Conservation (phyloP, 2,113 vertebrate species). For the Anguilla japonica region DNA sequence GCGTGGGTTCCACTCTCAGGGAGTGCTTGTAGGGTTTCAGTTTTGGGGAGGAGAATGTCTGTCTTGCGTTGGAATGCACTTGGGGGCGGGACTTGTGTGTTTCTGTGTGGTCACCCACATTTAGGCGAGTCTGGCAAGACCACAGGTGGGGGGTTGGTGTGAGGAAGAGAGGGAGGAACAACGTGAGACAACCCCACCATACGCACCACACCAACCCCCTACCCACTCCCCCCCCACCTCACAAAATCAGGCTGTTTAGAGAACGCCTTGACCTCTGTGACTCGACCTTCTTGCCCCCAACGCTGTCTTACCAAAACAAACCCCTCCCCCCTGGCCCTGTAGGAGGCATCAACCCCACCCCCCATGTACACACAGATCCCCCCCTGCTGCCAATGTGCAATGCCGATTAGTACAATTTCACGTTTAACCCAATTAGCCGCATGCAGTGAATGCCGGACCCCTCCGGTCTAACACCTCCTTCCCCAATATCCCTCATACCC, state of each 20-base stretch:
- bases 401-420: slow-evolving; percentile 53
- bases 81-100: not conserved
- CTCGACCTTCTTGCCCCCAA: slow-evolving; percentile 78
- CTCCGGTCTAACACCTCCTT: slow-evolving; percentile 11
- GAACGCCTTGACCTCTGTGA: slow-evolving; percentile 54
- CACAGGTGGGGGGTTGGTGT: slow-evolving; percentile 70
- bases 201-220: slow-evolving; percentile 54
- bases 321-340: slow-evolving; percentile 44
- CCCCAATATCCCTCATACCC: slow-evolving; percentile 5
- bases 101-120: not conserved
- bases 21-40: not conserved
- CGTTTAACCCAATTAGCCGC: slow-evolving; percentile 60
- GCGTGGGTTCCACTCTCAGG: not conserved
- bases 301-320: slow-evolving; percentile 83
- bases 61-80: not conserved
- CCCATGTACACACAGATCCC: slow-evolving; percentile 14
- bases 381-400: slow-evolving; percentile 36
- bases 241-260: slow-evolving; percentile 47
- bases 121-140: slow-evolving; percentile 51
- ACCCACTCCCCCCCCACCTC: slow-evolving; percentile 11
- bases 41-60: not conserved
- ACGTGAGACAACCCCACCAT: slow-evolving; percentile 74
- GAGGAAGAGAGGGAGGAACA: slow-evolving; percentile 4
- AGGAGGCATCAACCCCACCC: slow-evolving; percentile 6
- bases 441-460: slow-evolving; percentile 34